Percentiles rank a stretch among this genome's conserved stretches.
phyloP scores from a whole-genome alignment of 1,140 invertebrate species.

The Drosophila virilis region DNA sequence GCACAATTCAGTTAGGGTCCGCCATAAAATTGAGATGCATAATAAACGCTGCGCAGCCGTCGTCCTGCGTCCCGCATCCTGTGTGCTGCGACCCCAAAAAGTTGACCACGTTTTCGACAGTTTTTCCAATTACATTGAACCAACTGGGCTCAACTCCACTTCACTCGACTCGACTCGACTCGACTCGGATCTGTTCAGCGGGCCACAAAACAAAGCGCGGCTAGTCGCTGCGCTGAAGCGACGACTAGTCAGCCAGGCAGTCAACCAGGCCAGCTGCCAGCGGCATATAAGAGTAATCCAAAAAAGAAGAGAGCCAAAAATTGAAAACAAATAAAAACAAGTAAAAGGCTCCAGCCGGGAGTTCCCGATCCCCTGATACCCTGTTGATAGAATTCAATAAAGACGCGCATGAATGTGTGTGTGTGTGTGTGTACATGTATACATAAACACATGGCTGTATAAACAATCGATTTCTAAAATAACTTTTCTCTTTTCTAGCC shows the following conservation, averaged over 20 bases:
- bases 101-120: constrained; percentile 21
- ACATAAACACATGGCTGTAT: no score
- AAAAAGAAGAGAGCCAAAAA: background rate
- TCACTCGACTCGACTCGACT: no score
- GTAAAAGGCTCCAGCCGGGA: background rate
- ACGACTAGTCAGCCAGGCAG: constrained; percentile 22
- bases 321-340: background rate
- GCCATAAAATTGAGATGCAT: constrained; percentile 7
- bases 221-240: background rate
- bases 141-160: background rate
- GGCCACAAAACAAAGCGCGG: constrained; percentile 6
- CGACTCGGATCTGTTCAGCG: background rate
- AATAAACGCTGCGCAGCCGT: constrained; percentile 14
- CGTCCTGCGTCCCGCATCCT: no score
- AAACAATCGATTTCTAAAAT: no score
- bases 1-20: constrained; percentile 22
- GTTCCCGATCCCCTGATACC: no score
- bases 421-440: no score
- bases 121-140: constrained; percentile 48
- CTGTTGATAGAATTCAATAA: no score
- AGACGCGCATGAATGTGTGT: no score
- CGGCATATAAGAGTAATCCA: constrained; percentile 40
- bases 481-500: no score
- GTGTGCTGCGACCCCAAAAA: constrained; percentile 8
- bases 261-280: constrained; percentile 27